Evolutionary conservation across 1,140 invertebrate genomes (phyloP).

Genomic region (Oryctes rhinoceros): DNA sequence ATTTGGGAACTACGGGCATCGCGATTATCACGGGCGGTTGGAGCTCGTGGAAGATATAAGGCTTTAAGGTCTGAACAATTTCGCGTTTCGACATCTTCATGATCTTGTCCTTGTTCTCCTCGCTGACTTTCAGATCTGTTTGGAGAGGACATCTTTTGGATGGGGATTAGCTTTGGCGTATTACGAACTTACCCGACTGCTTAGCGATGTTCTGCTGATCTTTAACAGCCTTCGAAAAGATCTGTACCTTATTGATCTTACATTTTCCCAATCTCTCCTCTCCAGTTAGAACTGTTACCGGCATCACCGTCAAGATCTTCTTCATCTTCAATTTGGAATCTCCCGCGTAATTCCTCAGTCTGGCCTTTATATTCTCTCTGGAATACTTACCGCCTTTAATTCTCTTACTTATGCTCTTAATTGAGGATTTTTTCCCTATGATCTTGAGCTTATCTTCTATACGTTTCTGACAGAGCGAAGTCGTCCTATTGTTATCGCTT

Average conservation of each 20-base stretch:
- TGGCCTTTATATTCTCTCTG: conserved; percentile 3
- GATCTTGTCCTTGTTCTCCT: conserved; percentile 26
- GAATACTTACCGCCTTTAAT: neutral
- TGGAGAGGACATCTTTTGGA: no score
- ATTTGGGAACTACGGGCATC: conserved; percentile 41
- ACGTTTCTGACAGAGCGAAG: conserved; percentile 11
- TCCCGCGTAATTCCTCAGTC: neutral
- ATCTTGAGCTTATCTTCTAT: neutral
- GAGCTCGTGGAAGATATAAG: conserved; percentile 41
- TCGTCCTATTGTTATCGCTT: neutral
- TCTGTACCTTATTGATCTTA: neutral
- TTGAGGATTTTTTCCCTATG: neutral
- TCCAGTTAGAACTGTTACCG: conserved; percentile 40
- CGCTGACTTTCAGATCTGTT: neutral
- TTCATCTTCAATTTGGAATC: conserved; percentile 24
- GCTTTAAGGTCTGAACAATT: conserved; percentile 23
- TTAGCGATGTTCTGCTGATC: neutral
- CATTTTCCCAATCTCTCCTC: neutral
- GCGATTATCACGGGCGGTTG: conserved; percentile 31
- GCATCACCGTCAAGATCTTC: conserved; percentile 46
- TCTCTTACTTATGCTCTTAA: conserved; percentile 31
- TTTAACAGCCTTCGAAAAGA: neutral
- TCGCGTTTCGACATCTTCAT: conserved; percentile 31
- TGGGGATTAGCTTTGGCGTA: no score
- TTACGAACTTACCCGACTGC: neutral